Conservation (phyloP, 2,888 invertebrate genomes). For the Polietes domitor region DNA sequence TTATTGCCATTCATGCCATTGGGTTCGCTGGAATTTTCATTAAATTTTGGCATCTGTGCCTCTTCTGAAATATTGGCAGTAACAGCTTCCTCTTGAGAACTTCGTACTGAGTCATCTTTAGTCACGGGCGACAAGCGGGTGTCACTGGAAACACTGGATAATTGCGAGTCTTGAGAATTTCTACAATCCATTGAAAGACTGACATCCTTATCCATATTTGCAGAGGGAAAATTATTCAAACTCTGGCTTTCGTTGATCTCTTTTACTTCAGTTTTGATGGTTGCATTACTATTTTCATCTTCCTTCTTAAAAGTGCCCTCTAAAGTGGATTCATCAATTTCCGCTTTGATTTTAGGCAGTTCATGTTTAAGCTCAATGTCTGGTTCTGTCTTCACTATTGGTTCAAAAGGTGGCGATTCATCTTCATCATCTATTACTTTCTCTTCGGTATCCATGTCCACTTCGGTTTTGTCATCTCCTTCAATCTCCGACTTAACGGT, state of each 20-base stretch:
- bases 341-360: constrained; percentile 29
- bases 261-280: constrained; percentile 3
- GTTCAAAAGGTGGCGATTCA: constrained; percentile 86
- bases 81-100: constrained; percentile 76
- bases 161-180: constrained; percentile 83
- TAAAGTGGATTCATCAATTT: neutral
- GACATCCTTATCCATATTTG: constrained; percentile 63
- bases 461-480: constrained; percentile 75
- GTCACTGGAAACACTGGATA: constrained; percentile 85
- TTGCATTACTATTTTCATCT: constrained; percentile 14
- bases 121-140: constrained; percentile 83
- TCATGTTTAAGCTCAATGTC: neutral
- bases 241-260: constrained; percentile 44
- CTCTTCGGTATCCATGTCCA: constrained; percentile 75
- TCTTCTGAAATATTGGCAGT: constrained; percentile 80
- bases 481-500: constrained; percentile 78
- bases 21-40: constrained; percentile 76
- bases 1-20: constrained; percentile 61
- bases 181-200: constrained; percentile 73
- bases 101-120: constrained; percentile 78
- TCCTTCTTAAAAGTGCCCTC: constrained; percentile 3
- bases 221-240: neutral
- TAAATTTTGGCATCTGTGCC: constrained; percentile 80
- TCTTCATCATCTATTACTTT: constrained; percentile 81
- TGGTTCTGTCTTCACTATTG: constrained; percentile 75